phyloP scores from a whole-genome alignment of 37 sponge, comb jelly and placozoan species.

The Crambe crambe region DNA sequence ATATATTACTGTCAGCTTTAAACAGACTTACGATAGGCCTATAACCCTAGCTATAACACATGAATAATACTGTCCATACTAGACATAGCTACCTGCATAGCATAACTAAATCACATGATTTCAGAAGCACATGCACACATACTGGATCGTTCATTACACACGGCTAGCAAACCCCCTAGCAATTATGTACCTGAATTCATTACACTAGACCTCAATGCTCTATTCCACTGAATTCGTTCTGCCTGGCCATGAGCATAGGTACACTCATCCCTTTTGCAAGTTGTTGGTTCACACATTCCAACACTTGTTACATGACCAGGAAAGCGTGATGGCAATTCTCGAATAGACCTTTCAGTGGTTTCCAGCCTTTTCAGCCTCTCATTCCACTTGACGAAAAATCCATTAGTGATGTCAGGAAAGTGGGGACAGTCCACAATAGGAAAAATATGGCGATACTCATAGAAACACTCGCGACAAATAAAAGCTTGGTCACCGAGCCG shows the following conservation, averaged over 20 bases:
- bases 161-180: too few relatives aligned
- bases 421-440: not conserved
- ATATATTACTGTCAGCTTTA: too few relatives aligned
- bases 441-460: not conserved
- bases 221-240: slow-evolving; percentile 5
- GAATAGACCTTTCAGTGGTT: not conserved
- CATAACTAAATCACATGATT: too few relatives aligned
- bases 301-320: not conserved
- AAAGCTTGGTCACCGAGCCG: not conserved
- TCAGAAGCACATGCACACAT: too few relatives aligned
- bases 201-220: too few relatives aligned
- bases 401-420: not conserved
- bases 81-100: too few relatives aligned
- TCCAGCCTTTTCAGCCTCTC: not conserved
- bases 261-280: not conserved
- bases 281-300: slow-evolving; percentile 1
- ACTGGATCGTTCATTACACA: too few relatives aligned
- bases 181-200: too few relatives aligned
- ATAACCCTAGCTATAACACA: too few relatives aligned
- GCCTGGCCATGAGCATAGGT: not conserved
- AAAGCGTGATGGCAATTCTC: not conserved
- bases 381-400: not conserved
- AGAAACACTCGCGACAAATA: not conserved
- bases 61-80: too few relatives aligned
- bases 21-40: too few relatives aligned